phyloP scores from a whole-genome alignment of 2,888 invertebrate genomes.

The Dolichopus griseipennis region DNA sequence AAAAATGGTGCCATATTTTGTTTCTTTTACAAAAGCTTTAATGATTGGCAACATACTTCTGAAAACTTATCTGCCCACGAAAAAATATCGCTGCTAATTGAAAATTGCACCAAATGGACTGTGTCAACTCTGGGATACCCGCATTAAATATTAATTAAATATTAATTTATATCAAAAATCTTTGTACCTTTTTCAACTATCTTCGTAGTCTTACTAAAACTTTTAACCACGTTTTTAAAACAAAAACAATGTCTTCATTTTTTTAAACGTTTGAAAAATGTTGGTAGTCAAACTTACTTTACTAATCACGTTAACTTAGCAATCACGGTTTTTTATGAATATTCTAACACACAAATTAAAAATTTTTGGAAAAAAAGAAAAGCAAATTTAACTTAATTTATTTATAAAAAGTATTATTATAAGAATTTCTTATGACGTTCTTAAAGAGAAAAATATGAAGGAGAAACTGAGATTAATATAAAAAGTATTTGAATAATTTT shows the following conservation, averaged over 20 bases:
- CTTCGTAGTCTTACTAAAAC: constrained; percentile 4
- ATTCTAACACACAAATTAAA: constrained; percentile 7
- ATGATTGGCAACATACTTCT: constrained; percentile 8
- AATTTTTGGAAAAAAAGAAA: not conserved
- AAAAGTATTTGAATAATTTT: too few species aligned
- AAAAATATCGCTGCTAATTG: not conserved
- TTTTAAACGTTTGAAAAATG: too few species aligned
- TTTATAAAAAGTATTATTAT: constrained; percentile 5
- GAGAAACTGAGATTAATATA: too few species aligned
- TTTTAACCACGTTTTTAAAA: constrained; percentile 1
- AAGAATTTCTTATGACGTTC: not conserved
- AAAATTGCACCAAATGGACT: not conserved
- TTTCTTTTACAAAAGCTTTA: not conserved
- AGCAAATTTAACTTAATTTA: not conserved
- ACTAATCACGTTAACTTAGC: not conserved
- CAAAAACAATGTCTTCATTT: not conserved
- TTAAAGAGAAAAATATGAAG: not conserved
- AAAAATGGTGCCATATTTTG: not conserved
- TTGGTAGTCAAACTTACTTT: too few species aligned
- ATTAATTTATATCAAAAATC: constrained; percentile 3
- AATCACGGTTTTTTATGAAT: too few species aligned
- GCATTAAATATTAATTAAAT: not conserved
- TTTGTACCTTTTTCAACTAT: constrained; percentile 2
- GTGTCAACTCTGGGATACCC: not conserved
- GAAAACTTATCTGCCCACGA: not conserved